phyloP scores from a whole-genome alignment of 2,888 invertebrate species.

The Cyclophora punctaria region DNA sequence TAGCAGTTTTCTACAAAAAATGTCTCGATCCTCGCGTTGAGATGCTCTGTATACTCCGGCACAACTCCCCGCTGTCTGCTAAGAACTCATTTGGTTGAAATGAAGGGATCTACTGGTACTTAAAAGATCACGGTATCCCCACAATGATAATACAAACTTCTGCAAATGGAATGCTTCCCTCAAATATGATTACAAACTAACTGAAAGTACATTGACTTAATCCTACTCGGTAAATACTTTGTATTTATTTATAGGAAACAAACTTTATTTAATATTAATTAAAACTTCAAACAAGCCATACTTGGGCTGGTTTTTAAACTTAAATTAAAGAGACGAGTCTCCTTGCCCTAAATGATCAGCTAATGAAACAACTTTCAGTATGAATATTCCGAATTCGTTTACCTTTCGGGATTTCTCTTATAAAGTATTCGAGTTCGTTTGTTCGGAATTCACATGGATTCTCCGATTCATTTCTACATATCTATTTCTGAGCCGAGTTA shows the following conservation, averaged over 20 bases:
- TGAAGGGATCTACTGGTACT: constrained; percentile 29
- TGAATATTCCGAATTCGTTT: constrained; percentile 20
- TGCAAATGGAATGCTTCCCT: too few relatives aligned
- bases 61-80: constrained; percentile 45
- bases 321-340: constrained; percentile 9
- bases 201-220: too few relatives aligned
- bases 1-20: constrained; percentile 60
- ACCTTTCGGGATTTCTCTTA: constrained; percentile 16
- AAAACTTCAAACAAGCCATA: constrained; percentile 2
- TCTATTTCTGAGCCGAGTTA: constrained; percentile 30
- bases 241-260: too few relatives aligned
- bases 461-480: constrained; percentile 9
- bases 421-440: constrained; percentile 21
- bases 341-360: constrained; percentile 14
- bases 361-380: constrained; percentile 25
- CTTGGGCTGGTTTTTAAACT: not conserved
- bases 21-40: constrained; percentile 46
- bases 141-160: too few relatives aligned
- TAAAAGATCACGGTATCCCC: constrained; percentile 15
- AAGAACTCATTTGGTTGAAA: constrained; percentile 42
- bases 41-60: constrained; percentile 38
- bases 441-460: constrained; percentile 10
- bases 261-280: too few relatives aligned
- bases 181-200: too few relatives aligned
- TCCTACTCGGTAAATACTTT: too few relatives aligned